These are phyloP conservation scores for Ostrea denselamellosa DNA, from an alignment of 1,140 invertebrate species.

Conservation along the genomic window DNA sequence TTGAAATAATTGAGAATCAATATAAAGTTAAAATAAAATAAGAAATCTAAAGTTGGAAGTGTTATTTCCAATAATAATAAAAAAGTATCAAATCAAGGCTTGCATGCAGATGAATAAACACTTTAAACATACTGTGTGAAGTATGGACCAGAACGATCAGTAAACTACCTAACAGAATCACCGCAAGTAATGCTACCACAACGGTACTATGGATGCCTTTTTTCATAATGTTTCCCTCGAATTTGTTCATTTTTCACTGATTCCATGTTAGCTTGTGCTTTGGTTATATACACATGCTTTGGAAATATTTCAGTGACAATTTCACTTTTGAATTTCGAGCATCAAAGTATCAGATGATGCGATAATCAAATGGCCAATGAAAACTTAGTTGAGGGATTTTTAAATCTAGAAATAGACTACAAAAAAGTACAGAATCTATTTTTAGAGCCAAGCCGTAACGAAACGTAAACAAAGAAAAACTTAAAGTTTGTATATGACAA, in stretches of 20 bases:
- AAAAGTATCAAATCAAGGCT: neutral
- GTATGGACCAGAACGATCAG: neutral
- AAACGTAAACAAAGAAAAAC: neutral
- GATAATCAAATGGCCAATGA: neutral
- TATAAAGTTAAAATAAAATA: neutral
- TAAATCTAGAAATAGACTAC: neutral
- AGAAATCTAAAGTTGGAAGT: neutral
- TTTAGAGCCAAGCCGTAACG: neutral
- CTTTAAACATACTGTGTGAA: neutral
- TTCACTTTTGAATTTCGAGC: constrained; percentile 21
- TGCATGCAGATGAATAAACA: constrained; percentile 6
- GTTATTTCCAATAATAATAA: neutral
- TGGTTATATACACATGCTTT: neutral
- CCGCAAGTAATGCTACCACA: neutral
- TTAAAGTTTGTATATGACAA: too few relatives aligned
- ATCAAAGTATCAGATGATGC: neutral
- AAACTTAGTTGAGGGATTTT: neutral
- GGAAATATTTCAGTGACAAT: neutral
- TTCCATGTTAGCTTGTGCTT: neutral
- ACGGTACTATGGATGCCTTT: too few relatives aligned
- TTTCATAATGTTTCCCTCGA: neutral
- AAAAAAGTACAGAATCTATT: neutral
- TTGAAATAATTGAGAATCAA: too few relatives aligned
- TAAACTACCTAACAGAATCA: neutral
- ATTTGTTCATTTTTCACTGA: neutral